These are phyloP conservation scores for Tadarida brasiliensis DNA, from an alignment of 2,797 vertebrate genomes.

Conservation along the genomic window DNA sequence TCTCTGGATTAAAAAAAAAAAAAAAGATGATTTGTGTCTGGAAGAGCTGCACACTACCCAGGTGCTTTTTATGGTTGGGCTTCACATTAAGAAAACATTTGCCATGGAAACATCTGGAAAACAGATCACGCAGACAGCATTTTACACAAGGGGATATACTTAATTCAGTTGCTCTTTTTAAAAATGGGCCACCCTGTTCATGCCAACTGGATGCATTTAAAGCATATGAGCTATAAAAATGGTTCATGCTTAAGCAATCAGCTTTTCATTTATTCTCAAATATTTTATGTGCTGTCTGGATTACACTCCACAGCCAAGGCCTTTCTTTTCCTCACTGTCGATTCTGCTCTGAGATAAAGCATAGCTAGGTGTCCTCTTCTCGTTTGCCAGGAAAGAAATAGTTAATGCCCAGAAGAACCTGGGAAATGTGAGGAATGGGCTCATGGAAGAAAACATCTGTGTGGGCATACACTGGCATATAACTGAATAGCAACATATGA, in stretches of 20 bases:
- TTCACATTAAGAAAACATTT: conserved; percentile 74
- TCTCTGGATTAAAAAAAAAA: background rate
- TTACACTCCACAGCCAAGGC: background rate
- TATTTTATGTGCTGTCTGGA: conserved; percentile 47
- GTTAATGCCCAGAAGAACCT: background rate
- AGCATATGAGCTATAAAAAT: conserved; percentile 70
- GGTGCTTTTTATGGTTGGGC: conserved; percentile 68
- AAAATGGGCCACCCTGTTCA: conserved; percentile 74
- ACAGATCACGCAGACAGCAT: conserved; percentile 68
- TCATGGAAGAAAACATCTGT: background rate
- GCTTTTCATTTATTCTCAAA: conserved; percentile 68
- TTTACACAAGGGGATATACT: conserved; percentile 72
- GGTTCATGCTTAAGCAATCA: conserved; percentile 57
- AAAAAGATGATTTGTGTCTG: conserved; percentile 64
- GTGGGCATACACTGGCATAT: background rate
- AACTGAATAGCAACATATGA: background rate
- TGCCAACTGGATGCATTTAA: conserved; percentile 73
- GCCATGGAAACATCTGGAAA: conserved; percentile 68
- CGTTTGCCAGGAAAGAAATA: background rate
- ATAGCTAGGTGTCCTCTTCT: background rate
- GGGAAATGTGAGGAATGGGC: background rate
- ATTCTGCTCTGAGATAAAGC: background rate
- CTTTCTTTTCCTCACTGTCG: background rate
- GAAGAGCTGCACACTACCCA: conserved; percentile 32
- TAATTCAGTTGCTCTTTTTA: conserved; percentile 72